Base-by-base conservation (phyloP, 2,113 vertebrate genomes). In the Tricholaema leucomelas region DNA sequence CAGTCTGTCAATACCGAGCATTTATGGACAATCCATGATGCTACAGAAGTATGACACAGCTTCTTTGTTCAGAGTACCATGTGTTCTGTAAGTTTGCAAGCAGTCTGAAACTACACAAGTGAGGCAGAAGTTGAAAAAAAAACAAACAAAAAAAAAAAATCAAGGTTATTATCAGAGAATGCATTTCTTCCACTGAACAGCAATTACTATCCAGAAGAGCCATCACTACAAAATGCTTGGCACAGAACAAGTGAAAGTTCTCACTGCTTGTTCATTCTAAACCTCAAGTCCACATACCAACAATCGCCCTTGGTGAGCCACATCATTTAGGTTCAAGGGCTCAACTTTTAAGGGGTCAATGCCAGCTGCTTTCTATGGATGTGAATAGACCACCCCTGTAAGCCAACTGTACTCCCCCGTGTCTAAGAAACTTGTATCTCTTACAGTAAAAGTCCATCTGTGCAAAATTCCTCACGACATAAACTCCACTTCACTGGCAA, bases 191-290 rank as follows among this genome's bases (percentile, higher is more conserved):
- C 72, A 71, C 18, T 3, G 7, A 40, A 40, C 25, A 74, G 67
- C 50, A 92, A n/a, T 13, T 33, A 35, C 23, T 8, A 14, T 40
- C 20, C 7, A 35, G 42, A 79, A 85, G 9, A 82, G 60, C n/a
- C n/a, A 30, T 19, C 46, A 24, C 28, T n/a, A 15, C 69, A 60
- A 74, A 67, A 36, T 3, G 6, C 33, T 73, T 0, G 0, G 55
- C 71, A 24, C 44, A 72, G 15, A 25, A 38, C 15, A 11, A 38
- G 27, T 15, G 8, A 42, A 64, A 69, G 36, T 5, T 55, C n/a
- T 35, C 48, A 13, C 55, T 40, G 46, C 20, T 1, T 8, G 30
- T 46, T 85, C 63, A 78, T 35, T 24, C 38, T 58, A 81, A 64
- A 28, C 56, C n/a, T 67, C 25, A 2, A 3, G 5, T 33, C 36